These are phyloP conservation scores for Cerceris ruficornis DNA, from an alignment of 2,888 invertebrate genomes.

Conservation along the genomic window DNA sequence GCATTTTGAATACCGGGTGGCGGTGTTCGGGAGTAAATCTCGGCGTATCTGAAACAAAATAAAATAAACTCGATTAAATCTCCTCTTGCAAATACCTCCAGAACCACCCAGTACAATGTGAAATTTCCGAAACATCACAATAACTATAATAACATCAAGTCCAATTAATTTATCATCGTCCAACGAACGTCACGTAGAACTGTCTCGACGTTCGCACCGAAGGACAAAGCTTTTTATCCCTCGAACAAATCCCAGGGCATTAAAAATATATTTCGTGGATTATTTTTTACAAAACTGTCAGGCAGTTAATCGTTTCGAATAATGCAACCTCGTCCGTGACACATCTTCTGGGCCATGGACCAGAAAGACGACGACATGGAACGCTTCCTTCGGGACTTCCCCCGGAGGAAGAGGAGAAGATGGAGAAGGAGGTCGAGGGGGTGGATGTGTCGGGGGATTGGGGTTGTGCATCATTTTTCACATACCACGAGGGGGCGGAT, in stretches of 20 bases:
- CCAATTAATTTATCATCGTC: not conserved
- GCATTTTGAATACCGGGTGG: conserved; percentile 72
- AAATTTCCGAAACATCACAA: no score
- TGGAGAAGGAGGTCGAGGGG: conserved; percentile 25
- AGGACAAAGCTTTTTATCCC: not conserved
- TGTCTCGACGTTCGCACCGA: not conserved
- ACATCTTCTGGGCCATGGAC: conserved; percentile 61
- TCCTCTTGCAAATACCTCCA: no score
- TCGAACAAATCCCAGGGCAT: conserved; percentile 37
- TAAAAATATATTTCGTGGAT: conserved; percentile 52
- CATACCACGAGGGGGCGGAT: conserved; percentile 79
- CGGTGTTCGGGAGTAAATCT: conserved; percentile 68
- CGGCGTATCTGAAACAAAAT: conserved; percentile 73
- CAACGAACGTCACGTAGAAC: not conserved
- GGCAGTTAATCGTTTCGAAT: conserved; percentile 74
- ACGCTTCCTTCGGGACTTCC: conserved; percentile 76
- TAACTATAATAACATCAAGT: no score
- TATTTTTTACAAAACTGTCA: conserved; percentile 73
- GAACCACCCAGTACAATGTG: no score
- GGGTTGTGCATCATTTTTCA: conserved; percentile 81
- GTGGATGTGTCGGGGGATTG: conserved; percentile 71
- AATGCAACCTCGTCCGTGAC: conserved; percentile 72
- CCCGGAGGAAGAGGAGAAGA: conserved; percentile 61
- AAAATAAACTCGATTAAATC: not conserved
- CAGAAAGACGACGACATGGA: conserved; percentile 64